Evolutionary conservation across 1,140 invertebrate genomes (phyloP).

Genomic region (Drosophila bifasciata): DNA sequence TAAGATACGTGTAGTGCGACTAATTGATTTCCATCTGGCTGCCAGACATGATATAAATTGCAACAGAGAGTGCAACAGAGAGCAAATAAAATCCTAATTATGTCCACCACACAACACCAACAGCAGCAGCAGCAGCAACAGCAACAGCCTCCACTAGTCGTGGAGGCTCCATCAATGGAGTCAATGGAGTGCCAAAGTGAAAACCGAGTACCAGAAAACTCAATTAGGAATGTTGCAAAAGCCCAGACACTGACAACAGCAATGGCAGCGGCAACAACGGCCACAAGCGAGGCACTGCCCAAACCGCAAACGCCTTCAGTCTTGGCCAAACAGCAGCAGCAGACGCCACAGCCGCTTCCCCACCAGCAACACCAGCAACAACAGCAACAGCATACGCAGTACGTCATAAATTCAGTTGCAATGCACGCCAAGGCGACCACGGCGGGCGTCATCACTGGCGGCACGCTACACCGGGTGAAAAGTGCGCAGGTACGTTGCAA

Average conservation of each 20-base stretch:
- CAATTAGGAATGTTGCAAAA: slow-evolving; percentile 72
- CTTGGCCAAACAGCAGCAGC: slow-evolving; percentile 39
- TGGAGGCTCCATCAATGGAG: too few species aligned
- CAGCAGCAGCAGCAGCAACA: slow-evolving; percentile 13
- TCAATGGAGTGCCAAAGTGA: slow-evolving; percentile 74
- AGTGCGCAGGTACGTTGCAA: slow-evolving; percentile 65
- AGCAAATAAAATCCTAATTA: slow-evolving; percentile 50
- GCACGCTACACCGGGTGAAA: slow-evolving; percentile 67
- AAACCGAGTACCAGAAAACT: slow-evolving; percentile 76
- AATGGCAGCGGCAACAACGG: not conserved
- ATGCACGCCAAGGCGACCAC: slow-evolving; percentile 77
- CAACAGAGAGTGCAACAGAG: slow-evolving; percentile 10
- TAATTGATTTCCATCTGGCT: slow-evolving; percentile 4
- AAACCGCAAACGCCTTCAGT: slow-evolving; percentile 37
- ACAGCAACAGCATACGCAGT: slow-evolving; percentile 54
- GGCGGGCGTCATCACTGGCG: slow-evolving; percentile 63
- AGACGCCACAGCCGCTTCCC: not conserved
- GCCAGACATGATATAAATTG: slow-evolving; percentile 53
- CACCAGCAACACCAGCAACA: slow-evolving; percentile 14
- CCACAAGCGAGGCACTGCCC: slow-evolving; percentile 14
- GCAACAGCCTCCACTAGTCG: too few species aligned
- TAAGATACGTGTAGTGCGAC: slow-evolving; percentile 30
- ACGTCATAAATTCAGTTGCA: slow-evolving; percentile 76
- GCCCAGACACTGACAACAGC: slow-evolving; percentile 25
- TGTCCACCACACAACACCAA: slow-evolving; percentile 55